Evolutionary conservation across 2,113 vertebrate species (phyloP), one percentile per base, ranked within the genome.

Genomic region (Rostratula benghalensis): DNA sequence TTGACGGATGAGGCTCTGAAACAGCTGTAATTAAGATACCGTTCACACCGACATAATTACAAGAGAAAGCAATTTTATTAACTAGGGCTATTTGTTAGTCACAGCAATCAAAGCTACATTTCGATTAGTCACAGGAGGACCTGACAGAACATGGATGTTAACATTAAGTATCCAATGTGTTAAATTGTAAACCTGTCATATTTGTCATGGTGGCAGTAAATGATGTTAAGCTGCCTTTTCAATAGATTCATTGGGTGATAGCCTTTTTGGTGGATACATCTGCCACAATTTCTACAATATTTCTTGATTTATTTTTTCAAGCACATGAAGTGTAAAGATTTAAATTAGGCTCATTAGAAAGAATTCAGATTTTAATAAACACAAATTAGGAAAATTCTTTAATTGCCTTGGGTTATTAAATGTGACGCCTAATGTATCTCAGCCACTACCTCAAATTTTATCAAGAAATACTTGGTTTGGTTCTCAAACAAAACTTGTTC

Each of bases 131-230:
- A 65, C 77, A 61, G 78, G 78, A 91, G 61, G 84, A 86, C 61
- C 81, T 96, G 95, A 88, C 88, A 93, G 91, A 91, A 93, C 81
- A 84, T 43, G 93, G 87, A 69, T 93, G 57, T 92, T 84, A 91
- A 79, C 45, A 67, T 39, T 53, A 91, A 87, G 64, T 63, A 79
- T 54, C 82, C 76, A 17, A 19, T 67, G 74, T 88, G 74, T 75
- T 94, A 94, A 96, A 97, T 96, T 97, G 92, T 93, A 97, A 96
- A 80, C 59, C 80, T 95, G 80, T 95, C 96, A 51, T 69, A 71
- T 94, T 96, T 93, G 86, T 95, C 95, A 77, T 33, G 31, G 59
- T 88, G 46, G 78, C 84, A 91, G 93, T 87, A 97, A 98, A 90
- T 86, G 92, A 80, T 94, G 64, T 73, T 97, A 88, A 97, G 95